Percentiles rank a stretch among this genome's conserved stretches.
Evolutionary conservation across 2,797 vertebrate genomes (phyloP).

Genomic region (Eurystomus glaucurus): DNA sequence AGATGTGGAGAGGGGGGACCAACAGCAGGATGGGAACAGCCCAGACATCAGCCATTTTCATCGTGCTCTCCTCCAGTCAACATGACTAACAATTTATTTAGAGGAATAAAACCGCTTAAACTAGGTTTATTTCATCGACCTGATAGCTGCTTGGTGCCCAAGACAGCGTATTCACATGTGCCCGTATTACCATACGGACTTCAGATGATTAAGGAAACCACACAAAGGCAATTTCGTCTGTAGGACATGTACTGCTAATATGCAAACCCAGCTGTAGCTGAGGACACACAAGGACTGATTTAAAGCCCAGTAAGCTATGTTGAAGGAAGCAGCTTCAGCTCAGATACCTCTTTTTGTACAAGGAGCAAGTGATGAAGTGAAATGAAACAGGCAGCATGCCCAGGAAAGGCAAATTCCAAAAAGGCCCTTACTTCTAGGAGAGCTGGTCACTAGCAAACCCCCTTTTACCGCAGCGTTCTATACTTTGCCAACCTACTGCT

Average conservation of each 20-base stretch:
- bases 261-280: not conserved
- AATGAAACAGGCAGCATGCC: conserved; percentile 81
- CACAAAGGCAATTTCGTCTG: not conserved
- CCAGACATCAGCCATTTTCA: not conserved
- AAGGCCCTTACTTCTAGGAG: conserved; percentile 92
- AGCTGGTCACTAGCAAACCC: conserved; percentile 86
- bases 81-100: not conserved
- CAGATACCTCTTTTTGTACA: not conserved
- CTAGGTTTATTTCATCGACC: not conserved
- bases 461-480: conserved; percentile 97
- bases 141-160: not conserved
- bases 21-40: not conserved
- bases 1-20: not conserved
- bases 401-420: conserved; percentile 76
- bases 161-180: not conserved
- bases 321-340: conserved; percentile 43
- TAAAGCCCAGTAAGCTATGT: not conserved
- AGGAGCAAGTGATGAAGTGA: conserved; percentile 47
- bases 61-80: rapidly evolving
- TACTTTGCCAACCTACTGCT: conserved; percentile 99
- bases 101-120: not conserved
- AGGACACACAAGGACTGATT: not conserved
- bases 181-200: not conserved
- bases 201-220: not conserved
- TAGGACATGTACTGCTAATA: not conserved